Evolutionary conservation across 2,113 vertebrate genomes (phyloP).

Genomic region (Psammodynastes pulverulentus): DNA sequence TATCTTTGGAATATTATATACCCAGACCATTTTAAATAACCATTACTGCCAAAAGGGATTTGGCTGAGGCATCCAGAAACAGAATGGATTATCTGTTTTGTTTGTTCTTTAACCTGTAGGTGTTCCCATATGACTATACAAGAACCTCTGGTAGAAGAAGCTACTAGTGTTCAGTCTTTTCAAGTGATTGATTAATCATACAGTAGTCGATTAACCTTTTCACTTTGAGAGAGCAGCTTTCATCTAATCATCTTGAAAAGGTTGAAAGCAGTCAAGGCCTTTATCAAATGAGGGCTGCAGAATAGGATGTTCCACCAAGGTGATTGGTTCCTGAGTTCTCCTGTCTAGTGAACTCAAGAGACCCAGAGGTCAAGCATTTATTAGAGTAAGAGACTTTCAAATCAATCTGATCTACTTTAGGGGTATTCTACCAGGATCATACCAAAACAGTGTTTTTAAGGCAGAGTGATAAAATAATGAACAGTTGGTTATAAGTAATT

Average conservation of each 20-base stretch:
- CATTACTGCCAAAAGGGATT: slow-evolving; percentile 44
- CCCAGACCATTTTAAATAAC: slow-evolving; percentile 31
- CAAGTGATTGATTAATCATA: slow-evolving; percentile 64
- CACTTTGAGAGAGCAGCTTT: slow-evolving; percentile 59
- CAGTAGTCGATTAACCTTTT: slow-evolving; percentile 64
- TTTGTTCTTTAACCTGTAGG: slow-evolving; percentile 49
- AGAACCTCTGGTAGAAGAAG: slow-evolving; percentile 47
- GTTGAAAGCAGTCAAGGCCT: slow-evolving; percentile 70
- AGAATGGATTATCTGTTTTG: slow-evolving; percentile 35
- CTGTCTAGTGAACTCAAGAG: slow-evolving; percentile 65
- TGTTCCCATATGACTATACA: slow-evolving; percentile 58
- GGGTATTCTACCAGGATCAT: slow-evolving; percentile 61
- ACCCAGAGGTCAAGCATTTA: slow-evolving; percentile 67
- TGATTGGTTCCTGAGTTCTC: slow-evolving; percentile 62
- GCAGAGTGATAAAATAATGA: slow-evolving; percentile 56
- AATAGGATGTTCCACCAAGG: slow-evolving; percentile 56
- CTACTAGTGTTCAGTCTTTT: slow-evolving; percentile 54
- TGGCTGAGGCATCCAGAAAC: slow-evolving; percentile 45
- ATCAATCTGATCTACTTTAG: slow-evolving; percentile 66
- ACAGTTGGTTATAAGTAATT: slow-evolving; percentile 48
- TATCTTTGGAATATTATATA: slow-evolving; percentile 41
- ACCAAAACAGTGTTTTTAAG: slow-evolving; percentile 58
- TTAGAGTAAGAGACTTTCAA: slow-evolving; percentile 69
- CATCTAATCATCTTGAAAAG: slow-evolving; percentile 52
- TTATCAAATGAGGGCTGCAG: slow-evolving; percentile 53